phyloP scores from a whole-genome alignment of 1,140 invertebrate species.

The Drosophila repletoides region DNA sequence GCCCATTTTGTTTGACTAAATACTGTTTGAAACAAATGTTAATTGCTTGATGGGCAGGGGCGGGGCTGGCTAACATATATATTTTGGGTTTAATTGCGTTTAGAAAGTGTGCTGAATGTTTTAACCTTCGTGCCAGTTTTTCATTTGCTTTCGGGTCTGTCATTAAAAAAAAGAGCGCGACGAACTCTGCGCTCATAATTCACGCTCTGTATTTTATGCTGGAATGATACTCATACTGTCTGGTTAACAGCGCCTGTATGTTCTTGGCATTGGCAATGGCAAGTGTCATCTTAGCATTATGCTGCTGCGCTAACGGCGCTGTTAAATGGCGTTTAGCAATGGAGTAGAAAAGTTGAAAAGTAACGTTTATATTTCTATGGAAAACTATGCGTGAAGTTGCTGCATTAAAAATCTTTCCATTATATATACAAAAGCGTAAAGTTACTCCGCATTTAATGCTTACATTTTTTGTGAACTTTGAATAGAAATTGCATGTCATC shows the following conservation, averaged over 20 bases:
- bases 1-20: slow-evolving; percentile 8
- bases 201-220: slow-evolving; percentile 4
- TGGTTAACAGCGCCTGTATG: background rate
- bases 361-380: too few species aligned
- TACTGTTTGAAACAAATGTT: slow-evolving; percentile 11
- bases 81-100: background rate
- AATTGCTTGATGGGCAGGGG: too few species aligned
- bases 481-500: slow-evolving; percentile 1
- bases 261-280: background rate
- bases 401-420: too few species aligned
- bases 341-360: background rate
- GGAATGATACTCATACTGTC: background rate
- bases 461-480: too few species aligned
- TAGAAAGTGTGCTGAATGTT: slow-evolving; percentile 32
- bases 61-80: background rate
- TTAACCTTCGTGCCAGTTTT: slow-evolving; percentile 22
- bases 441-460: too few species aligned
- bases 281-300: slow-evolving; percentile 5
- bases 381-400: too few species aligned
- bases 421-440: too few species aligned
- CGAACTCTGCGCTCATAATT: slow-evolving; percentile 8
- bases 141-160: background rate
- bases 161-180: slow-evolving; percentile 14
- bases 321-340: slow-evolving; percentile 7
- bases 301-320: slow-evolving; percentile 22